Percentiles rank a stretch among this genome's conserved stretches.
Conservation (phyloP, 2,888 invertebrate genomes). For the Lepidonotus clava region DNA sequence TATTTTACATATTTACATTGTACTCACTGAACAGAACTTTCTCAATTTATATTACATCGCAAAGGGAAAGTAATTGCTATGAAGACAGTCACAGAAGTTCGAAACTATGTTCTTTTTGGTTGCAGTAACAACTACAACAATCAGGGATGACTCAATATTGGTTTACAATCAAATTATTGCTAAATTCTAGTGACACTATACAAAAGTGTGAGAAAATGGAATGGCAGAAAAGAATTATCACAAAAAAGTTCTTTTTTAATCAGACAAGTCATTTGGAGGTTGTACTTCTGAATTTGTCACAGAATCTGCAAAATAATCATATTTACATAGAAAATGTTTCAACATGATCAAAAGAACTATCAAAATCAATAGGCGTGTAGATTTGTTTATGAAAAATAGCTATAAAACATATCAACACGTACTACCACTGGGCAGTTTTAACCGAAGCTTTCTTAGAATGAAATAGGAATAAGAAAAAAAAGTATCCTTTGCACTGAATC, state of each 20-base stretch:
- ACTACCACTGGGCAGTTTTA: not conserved
- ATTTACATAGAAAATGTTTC: not conserved
- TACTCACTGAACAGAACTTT: not conserved
- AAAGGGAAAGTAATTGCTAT: not conserved
- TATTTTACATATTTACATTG: not conserved
- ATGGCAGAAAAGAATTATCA: not conserved
- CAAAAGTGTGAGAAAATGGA: not conserved
- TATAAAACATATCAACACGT: not conserved
- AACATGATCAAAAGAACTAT: not conserved
- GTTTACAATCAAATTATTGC: not conserved
- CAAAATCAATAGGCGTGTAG: not conserved
- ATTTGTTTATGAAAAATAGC: not conserved
- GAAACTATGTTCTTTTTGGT: not conserved
- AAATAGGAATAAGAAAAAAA: no score
- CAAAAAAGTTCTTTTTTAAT: not conserved
- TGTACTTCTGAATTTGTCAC: no score
- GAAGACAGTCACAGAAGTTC: not conserved
- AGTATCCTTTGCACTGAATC: not conserved
- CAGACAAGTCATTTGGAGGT: no score
- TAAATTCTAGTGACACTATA: not conserved
- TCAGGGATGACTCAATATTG: not conserved
- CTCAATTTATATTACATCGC: not conserved
- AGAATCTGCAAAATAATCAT: no score
- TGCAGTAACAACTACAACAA: not conserved
- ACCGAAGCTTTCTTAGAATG: not conserved